A percentile compares a stretch with the other conserved stretches of the same genome.
Conservation (phyloP, 2,113 vertebrate species). For the Callionymus lyra region DNA sequence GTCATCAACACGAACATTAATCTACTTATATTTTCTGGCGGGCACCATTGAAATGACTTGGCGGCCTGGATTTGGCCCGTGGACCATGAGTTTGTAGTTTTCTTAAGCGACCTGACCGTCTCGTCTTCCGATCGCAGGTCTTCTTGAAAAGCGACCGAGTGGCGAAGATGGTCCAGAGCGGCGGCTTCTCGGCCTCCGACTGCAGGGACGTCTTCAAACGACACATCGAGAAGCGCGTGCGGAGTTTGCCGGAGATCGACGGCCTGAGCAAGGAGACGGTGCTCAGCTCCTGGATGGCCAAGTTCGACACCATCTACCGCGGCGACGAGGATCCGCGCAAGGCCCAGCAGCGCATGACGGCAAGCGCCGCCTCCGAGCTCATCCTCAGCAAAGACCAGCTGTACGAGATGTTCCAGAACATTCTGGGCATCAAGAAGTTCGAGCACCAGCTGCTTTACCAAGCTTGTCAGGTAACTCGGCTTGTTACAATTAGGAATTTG, state of each 20-base stretch:
- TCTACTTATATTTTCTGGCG: too few relatives aligned
- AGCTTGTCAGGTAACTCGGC: constrained; percentile 96
- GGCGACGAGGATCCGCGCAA: constrained; percentile 96
- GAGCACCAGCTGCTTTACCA: constrained; percentile 98
- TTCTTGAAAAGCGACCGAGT: constrained; percentile 97
- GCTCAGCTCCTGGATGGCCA: constrained; percentile 98
- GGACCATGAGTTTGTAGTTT: too few relatives aligned
- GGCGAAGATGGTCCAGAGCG: constrained; percentile 95
- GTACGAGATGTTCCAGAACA: constrained; percentile 99
- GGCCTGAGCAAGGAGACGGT: constrained; percentile 98
- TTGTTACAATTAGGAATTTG: constrained; percentile 2
- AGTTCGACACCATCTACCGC: constrained; percentile 96
- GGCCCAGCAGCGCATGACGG: constrained; percentile 95
- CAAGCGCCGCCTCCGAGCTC: constrained; percentile 91
- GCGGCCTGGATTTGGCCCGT: too few relatives aligned
- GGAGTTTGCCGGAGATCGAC: constrained; percentile 93
- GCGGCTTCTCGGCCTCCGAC: constrained; percentile 89
- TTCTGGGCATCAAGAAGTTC: constrained; percentile 97
- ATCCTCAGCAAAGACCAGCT: constrained; percentile 99
- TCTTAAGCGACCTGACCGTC: background rate
- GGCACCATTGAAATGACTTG: too few relatives aligned
- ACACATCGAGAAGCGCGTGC: constrained; percentile 96
- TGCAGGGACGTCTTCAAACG: constrained; percentile 98
- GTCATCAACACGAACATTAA: too few relatives aligned
- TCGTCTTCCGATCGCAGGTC: constrained; percentile 65